phyloP scores from a whole-genome alignment of 2,113 vertebrate genomes.

The Halcyon senegalensis region DNA sequence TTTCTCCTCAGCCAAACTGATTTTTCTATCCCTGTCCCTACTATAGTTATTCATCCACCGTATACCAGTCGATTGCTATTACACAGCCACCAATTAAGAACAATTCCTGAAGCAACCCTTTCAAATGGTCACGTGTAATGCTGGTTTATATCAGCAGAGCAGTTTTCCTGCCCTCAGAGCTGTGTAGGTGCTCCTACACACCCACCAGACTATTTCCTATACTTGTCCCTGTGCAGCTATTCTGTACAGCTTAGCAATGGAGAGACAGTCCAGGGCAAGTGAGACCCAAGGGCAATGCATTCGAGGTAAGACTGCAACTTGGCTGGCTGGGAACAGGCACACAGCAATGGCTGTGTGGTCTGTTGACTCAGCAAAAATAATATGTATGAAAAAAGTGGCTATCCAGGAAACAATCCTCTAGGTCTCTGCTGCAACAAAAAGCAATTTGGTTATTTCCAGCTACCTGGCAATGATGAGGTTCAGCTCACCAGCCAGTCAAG shows the following conservation, averaged over 20 bases:
- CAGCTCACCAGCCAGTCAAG: neutral
- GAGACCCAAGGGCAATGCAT: neutral
- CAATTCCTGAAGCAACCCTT: neutral
- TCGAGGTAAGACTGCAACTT: neutral
- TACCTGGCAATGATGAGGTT: neutral
- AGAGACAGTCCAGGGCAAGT: neutral
- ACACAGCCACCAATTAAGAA: neutral
- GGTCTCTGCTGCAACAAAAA: neutral
- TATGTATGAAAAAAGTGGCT: neutral
- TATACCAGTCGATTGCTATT: fast-evolving
- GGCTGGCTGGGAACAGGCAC: neutral
- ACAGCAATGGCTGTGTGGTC: neutral
- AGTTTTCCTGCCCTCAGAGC: neutral
- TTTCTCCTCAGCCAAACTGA: neutral
- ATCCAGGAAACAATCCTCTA: neutral
- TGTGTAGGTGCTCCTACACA: neutral
- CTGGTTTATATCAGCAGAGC: neutral
- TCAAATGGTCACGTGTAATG: fast-evolving
- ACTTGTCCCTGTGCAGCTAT: neutral
- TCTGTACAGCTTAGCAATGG: neutral
- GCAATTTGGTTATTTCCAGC: neutral
- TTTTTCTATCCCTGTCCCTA: neutral
- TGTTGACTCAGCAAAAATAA: neutral
- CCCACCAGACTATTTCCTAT: neutral
- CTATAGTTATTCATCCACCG: neutral